Conservation (phyloP, 2,113 vertebrate genomes). For the Chelonoidis abingdonii region DNA sequence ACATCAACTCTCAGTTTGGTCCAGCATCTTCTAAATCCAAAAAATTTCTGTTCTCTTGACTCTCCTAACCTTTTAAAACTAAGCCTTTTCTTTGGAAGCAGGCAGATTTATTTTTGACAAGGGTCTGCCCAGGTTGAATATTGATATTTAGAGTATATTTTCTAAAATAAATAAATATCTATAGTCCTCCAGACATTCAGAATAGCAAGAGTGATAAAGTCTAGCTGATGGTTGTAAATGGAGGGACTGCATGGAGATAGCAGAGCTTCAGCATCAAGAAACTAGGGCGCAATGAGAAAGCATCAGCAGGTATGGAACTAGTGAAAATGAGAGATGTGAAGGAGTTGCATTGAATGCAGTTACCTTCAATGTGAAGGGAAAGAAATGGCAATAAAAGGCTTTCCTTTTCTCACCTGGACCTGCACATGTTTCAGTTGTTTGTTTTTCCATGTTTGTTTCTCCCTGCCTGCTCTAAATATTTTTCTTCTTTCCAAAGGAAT, state of each 20-base stretch:
- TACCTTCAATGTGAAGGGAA: background rate
- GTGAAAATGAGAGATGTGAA: background rate
- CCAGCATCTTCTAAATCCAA: background rate
- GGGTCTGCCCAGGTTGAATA: background rate
- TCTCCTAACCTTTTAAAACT: background rate
- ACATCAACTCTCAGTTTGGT: background rate
- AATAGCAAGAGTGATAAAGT: background rate
- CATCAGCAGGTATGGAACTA: background rate
- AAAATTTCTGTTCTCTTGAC: background rate
- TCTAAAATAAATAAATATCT: background rate
- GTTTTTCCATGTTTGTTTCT: background rate
- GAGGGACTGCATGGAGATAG: background rate
- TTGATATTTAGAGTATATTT: background rate
- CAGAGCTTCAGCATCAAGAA: accelerated
- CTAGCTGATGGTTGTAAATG: background rate
- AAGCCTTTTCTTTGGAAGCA: background rate
- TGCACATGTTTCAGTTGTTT: background rate
- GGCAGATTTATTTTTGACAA: background rate
- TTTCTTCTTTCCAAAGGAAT: background rate
- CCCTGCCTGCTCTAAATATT: background rate
- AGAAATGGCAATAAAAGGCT: accelerated
- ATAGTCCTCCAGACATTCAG: background rate
- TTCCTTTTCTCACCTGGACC: background rate
- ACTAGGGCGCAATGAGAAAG: background rate
- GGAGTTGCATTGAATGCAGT: background rate